phyloP scores from a whole-genome alignment of 2,113 vertebrate species.

The Noctilio leporinus region DNA sequence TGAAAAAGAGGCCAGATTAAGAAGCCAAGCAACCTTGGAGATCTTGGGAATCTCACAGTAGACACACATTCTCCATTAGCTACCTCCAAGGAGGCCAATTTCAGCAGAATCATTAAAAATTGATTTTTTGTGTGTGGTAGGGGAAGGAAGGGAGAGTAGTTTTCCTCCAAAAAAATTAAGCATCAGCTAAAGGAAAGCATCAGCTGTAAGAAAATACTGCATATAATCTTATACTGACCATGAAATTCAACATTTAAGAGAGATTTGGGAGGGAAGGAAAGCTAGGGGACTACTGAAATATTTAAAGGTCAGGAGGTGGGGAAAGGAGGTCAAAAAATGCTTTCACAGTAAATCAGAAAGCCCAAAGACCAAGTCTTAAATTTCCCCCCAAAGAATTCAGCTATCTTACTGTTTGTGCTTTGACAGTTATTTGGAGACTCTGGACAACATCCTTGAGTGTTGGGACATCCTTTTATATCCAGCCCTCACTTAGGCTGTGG shows the following conservation, averaged over 20 bases:
- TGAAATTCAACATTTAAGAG: background rate
- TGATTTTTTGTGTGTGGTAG: background rate
- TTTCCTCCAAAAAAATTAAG: background rate
- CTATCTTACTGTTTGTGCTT: background rate
- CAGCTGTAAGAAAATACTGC: conserved; percentile 28
- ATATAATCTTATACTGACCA: background rate
- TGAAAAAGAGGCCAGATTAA: background rate
- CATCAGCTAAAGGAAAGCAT: background rate
- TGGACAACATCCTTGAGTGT: background rate
- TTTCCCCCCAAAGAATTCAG: background rate
- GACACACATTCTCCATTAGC: conserved; percentile 32
- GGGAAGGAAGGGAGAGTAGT: background rate
- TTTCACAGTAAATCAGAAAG: background rate
- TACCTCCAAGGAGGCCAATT: background rate
- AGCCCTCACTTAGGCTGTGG: background rate
- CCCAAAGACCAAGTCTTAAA: background rate
- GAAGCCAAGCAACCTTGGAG: background rate
- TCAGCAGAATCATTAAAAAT: conserved; percentile 48
- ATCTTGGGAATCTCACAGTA: conserved; percentile 10
- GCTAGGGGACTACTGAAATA: background rate
- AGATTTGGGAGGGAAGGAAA: background rate
- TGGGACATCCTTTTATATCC: background rate
- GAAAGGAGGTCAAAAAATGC: background rate
- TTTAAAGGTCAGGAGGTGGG: background rate
- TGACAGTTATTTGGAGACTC: background rate